A percentile compares a stretch with the other conserved stretches of the same genome.
These are phyloP conservation scores for Capricornis sumatraensis DNA, from an alignment of 2,113 vertebrate species.

Conservation along the genomic window DNA sequence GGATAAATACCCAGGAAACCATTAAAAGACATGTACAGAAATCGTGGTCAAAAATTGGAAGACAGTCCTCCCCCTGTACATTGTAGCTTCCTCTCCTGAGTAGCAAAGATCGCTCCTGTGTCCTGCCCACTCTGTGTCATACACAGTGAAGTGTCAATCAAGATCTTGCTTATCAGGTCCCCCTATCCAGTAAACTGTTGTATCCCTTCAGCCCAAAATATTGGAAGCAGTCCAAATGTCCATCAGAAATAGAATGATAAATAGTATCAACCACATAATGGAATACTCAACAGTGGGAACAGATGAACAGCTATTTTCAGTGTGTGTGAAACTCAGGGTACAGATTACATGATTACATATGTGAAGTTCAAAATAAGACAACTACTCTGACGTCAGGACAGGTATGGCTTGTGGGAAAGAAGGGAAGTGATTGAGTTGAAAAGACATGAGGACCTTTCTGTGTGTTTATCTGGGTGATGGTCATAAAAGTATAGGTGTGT, in stretches of 20 bases:
- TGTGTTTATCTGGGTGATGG: background rate
- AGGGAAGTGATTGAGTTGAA: background rate
- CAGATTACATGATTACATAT: background rate
- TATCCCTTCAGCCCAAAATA: background rate
- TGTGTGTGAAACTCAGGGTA: background rate
- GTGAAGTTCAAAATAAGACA: background rate
- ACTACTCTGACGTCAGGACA: background rate
- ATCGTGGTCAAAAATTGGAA: background rate
- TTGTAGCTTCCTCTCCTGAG: background rate
- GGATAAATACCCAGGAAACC: background rate
- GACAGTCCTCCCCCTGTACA: background rate
- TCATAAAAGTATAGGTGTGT: background rate
- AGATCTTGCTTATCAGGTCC: background rate
- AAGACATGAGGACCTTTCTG: background rate
- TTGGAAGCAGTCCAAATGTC: background rate
- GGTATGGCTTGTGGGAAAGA: background rate
- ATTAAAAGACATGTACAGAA: background rate
- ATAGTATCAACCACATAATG: background rate
- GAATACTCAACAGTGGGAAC: background rate
- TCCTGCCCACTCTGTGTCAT: background rate
- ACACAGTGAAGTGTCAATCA: background rate
- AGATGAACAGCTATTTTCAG: background rate
- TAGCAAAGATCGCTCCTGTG: background rate
- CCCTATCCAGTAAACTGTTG: background rate
- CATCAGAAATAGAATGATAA: background rate